These are phyloP conservation scores for Grammomys dolichurus DNA, from an alignment of 2,113 vertebrate genomes.

Conservation along the genomic window DNA sequence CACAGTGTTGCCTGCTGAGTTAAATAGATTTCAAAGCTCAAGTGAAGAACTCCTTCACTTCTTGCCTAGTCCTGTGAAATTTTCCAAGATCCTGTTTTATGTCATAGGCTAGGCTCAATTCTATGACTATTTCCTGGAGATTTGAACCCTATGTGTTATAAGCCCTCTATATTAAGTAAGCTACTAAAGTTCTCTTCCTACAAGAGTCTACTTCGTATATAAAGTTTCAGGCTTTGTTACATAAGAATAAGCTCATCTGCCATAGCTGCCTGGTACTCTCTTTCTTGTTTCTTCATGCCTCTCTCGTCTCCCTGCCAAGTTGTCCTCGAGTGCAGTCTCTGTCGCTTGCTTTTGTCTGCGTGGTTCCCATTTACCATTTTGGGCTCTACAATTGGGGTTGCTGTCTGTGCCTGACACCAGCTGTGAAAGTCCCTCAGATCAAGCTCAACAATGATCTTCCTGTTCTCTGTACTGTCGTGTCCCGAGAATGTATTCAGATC, in stretches of 20 bases:
- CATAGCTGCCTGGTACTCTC: neutral
- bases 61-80: no score
- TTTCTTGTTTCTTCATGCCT: neutral
- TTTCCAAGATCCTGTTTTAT: neutral
- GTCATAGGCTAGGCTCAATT: neutral
- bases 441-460: neutral
- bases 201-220: neutral
- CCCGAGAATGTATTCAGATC: no score
- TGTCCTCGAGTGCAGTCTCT: neutral
- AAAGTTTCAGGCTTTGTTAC: neutral
- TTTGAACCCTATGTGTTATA: neutral
- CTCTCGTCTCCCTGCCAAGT: neutral
- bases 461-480: neutral
- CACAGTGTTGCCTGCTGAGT: neutral
- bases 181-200: neutral
- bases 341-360: neutral
- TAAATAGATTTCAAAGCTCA: neutral
- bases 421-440: neutral
- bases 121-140: no score
- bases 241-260: neutral
- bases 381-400: neutral
- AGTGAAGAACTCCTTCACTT: neutral
- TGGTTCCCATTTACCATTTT: neutral
- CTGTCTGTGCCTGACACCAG: neutral
- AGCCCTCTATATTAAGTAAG: neutral